These are phyloP conservation scores for Trichomalopsis sarcophagae DNA, from an alignment of 1,140 invertebrate genomes.

Conservation along the genomic window DNA sequence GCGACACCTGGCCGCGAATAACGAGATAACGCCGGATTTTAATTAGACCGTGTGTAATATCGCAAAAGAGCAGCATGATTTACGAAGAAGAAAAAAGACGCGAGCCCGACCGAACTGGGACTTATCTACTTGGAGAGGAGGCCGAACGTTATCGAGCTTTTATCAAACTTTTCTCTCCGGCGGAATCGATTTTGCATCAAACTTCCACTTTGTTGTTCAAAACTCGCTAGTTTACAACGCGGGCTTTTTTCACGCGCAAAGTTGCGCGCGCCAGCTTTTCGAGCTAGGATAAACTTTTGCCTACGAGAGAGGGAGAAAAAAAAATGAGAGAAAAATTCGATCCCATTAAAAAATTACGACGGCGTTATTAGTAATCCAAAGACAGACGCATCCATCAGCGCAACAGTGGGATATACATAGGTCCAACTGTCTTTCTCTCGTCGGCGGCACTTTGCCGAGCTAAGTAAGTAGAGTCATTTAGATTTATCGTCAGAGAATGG, in stretches of 20 bases:
- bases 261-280: too few species aligned
- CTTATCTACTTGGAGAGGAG: too few species aligned
- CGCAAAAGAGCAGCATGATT: not conserved
- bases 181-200: too few species aligned
- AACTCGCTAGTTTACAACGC: too few species aligned
- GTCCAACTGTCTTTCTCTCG: not conserved
- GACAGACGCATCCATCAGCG: not conserved
- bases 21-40: constrained; percentile 32
- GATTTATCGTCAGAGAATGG: constrained; percentile 38
- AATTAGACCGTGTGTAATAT: constrained; percentile 15
- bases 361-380: not conserved
- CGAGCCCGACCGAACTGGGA: too few species aligned
- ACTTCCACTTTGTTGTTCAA: too few species aligned
- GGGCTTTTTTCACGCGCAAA: too few species aligned
- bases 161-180: not conserved
- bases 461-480: constrained; percentile 34
- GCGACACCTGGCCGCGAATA: constrained; percentile 22
- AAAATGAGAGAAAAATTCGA: too few species aligned
- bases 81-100: not conserved
- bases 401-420: not conserved
- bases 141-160: not conserved
- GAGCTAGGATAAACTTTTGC: too few species aligned
- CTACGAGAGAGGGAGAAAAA: too few species aligned
- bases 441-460: not conserved
- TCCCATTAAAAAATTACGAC: not conserved